Evolutionary conservation across 2,888 invertebrate genomes (phyloP), one percentile per base, ranked within the genome.

Genomic region (Zaprionus bogoriensis): DNA sequence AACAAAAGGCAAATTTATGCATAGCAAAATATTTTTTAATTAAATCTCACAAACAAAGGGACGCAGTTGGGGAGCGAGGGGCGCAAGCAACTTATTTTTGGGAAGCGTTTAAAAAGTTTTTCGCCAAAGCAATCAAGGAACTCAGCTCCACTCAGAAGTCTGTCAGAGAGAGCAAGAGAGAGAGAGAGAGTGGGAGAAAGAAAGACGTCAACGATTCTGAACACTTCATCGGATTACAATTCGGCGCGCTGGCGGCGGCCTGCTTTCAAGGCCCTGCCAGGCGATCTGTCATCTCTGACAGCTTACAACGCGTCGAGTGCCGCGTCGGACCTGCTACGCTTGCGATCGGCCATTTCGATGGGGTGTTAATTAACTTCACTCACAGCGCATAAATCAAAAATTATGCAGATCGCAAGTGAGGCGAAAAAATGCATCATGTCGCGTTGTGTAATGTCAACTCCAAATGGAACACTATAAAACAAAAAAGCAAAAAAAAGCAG

Each of bases 1-100:
- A 73, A 71, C 77, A 79, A 77, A 82, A 75, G 77, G 51, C 67
- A 82, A 85, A 83, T 83, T 85, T 85, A 83, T 85, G 85, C 85
- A 84, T 65, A 77, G 77, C 68, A 66, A 73, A 67, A 72, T 75
- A 79, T 82, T 85, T 83, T 85, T 85, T 85, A 81, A 81, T 81
- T 81, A 81, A 81, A 81, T 74, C 81, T 84, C 50, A 67, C 80
- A 73, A 75, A 65, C 73, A 78, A 73, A 78, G 52, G 41, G 10
- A 5, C 22, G 39, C 14, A 12, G 14, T 32, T n/a, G 17, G 28
- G 41, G 25, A 28, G 44, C 17, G 41, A 50, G 19, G 38, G 30
- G 19, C 4, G 41, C 2, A 30, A 32, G 45, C 23, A 55, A 57
- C 61, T 63, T 55, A 19, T 52, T 59, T 54, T 27, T 22, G 23